Evolutionary conservation across 2,797 vertebrate species (phyloP).

Genomic region (Syngnathus rostellatus): DNA sequence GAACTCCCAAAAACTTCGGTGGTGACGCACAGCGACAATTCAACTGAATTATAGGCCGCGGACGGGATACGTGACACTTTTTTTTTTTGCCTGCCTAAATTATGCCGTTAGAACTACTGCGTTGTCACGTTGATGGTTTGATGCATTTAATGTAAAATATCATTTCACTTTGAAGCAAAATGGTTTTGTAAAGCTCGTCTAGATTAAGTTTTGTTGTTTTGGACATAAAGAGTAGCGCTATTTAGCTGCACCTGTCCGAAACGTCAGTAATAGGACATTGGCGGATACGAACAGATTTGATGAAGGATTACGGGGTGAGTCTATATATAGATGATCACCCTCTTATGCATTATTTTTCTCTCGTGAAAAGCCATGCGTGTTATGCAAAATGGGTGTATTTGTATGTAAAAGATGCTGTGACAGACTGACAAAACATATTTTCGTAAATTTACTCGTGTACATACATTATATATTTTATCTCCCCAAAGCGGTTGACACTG

Average conservation of each 20-base stretch:
- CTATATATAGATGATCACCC: slow-evolving; percentile 18
- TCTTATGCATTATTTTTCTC: slow-evolving; percentile 24
- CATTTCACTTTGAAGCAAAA: not conserved
- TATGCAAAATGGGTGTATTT: slow-evolving; percentile 42
- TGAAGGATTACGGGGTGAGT: slow-evolving; percentile 1
- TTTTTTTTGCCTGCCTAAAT: slow-evolving; percentile 1
- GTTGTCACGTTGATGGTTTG: not conserved
- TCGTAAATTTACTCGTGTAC: slow-evolving; percentile 55
- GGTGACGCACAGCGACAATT: not conserved
- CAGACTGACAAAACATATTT: slow-evolving; percentile 53
- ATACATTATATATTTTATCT: slow-evolving; percentile 37
- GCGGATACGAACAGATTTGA: not conserved
- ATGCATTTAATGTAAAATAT: not conserved
- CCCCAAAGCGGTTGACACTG: slow-evolving; percentile 17
- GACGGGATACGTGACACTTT: not conserved
- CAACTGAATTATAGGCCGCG: not conserved
- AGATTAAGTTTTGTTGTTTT: not conserved
- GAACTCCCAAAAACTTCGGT: not conserved
- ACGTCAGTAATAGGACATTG: not conserved
- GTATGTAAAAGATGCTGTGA: slow-evolving; percentile 43
- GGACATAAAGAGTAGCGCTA: not conserved
- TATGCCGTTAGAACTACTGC: not conserved
- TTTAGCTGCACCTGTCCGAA: not conserved
- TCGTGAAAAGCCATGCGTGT: slow-evolving; percentile 30
- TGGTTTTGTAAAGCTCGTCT: not conserved